Percentiles rank a stretch among this genome's conserved stretches.
Conservation (phyloP, 2,797 vertebrate genomes). For the Coccyzus lansbergi region DNA sequence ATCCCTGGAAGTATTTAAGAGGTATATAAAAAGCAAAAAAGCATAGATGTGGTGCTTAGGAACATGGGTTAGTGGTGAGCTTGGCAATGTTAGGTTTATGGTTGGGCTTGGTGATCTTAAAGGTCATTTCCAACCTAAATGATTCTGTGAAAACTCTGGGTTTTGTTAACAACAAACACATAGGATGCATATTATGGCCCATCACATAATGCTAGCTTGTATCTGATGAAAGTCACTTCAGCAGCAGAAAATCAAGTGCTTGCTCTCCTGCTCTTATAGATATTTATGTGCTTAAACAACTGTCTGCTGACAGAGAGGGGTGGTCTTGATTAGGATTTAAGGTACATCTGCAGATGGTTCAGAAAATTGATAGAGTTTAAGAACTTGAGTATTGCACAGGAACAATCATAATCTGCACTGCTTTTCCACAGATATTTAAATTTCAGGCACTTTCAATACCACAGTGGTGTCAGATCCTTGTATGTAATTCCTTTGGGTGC, state of each 20-base stretch:
- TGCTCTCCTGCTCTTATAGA: no score
- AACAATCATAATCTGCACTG: background rate
- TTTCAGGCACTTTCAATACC: background rate
- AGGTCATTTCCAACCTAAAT: no score
- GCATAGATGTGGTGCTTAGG: no score
- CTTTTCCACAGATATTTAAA: background rate
- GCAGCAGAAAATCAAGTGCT: no score
- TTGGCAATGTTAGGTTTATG: no score
- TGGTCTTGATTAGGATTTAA: rapidly evolving
- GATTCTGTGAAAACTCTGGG: no score
- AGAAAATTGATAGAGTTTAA: background rate
- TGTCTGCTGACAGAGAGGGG: background rate
- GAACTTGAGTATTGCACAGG: background rate
- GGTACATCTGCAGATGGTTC: background rate
- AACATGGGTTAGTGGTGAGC: no score
- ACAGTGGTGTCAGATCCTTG: background rate
- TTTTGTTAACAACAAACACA: no score
- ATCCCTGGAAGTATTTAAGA: no score
- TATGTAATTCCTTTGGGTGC: background rate
- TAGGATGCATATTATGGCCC: rapidly evolving
- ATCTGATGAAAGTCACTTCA: background rate
- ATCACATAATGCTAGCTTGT: rapidly evolving
- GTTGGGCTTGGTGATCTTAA: no score
- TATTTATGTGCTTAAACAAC: no score
- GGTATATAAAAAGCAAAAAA: no score